These are phyloP conservation scores for Fregetta grallaria DNA, from an alignment of 2,113 vertebrate species.

Conservation along the genomic window DNA sequence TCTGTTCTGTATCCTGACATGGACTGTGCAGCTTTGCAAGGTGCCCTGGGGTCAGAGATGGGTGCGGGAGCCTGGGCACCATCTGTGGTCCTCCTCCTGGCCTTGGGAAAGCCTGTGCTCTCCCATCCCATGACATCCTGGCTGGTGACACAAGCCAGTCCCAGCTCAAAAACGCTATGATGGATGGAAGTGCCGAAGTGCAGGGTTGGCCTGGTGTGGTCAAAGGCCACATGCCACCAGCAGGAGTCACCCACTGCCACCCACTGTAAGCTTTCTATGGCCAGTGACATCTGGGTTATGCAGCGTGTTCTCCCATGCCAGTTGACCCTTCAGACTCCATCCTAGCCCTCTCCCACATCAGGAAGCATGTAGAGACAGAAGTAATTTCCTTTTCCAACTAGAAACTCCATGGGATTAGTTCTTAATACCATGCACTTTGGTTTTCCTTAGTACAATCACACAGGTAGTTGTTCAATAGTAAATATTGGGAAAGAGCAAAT, in stretches of 20 bases:
- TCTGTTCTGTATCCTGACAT: background rate
- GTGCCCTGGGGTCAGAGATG: accelerated
- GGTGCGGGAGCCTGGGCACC: background rate
- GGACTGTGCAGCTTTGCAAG: background rate
- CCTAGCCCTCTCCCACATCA: background rate
- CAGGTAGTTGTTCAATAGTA: background rate
- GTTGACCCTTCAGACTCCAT: background rate
- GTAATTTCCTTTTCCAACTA: background rate
- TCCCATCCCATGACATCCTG: background rate
- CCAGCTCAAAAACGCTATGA: background rate
- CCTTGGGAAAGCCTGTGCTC: background rate
- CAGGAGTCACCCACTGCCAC: background rate
- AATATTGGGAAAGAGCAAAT: slow-evolving; percentile 5
- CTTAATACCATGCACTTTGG: background rate
- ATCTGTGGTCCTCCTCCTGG: background rate
- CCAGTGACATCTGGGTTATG: background rate
- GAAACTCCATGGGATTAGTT: background rate
- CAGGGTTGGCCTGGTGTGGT: background rate
- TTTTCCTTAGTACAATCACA: background rate
- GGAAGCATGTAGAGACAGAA: background rate
- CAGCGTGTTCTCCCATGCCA: background rate
- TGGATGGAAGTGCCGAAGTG: background rate
- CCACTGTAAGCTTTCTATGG: background rate
- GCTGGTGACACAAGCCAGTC: background rate
- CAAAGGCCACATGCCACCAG: background rate